A percentile compares a stretch with the other conserved stretches of the same genome.
phyloP scores from a whole-genome alignment of 2,797 vertebrate species.

The Capromys pilorides region DNA sequence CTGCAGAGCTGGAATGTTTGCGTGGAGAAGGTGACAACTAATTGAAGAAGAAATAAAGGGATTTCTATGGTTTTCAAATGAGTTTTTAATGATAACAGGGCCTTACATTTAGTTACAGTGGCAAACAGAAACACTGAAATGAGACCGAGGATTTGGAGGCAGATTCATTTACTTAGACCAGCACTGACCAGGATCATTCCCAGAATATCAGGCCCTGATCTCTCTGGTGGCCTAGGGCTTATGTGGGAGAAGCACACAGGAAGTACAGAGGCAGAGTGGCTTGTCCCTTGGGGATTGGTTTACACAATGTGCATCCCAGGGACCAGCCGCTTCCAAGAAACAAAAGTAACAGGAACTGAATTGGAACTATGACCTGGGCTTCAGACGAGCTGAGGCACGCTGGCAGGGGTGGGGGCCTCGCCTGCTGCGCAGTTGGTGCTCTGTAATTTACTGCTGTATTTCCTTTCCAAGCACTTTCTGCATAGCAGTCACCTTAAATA shows the following conservation, averaged over 20 bases:
- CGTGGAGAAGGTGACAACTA: not conserved
- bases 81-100: conserved; percentile 15
- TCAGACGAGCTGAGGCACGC: not conserved
- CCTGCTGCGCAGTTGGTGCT: not conserved
- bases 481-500: not conserved
- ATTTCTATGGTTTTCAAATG: not conserved
- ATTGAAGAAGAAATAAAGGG: not conserved
- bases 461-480: not conserved
- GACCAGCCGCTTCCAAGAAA: not conserved
- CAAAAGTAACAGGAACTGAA: not conserved
- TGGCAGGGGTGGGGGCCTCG: not conserved
- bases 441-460: not conserved
- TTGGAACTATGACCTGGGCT: not conserved
- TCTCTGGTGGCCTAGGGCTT: not conserved
- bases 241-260: not conserved
- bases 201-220: not conserved
- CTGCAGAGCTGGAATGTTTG: not conserved
- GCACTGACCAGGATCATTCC: not conserved
- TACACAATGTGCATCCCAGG: not conserved
- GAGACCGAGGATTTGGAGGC: not conserved
- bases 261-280: not conserved
- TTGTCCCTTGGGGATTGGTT: not conserved
- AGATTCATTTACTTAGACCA: not conserved
- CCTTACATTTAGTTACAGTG: not conserved
- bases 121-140: not conserved